phyloP scores from a whole-genome alignment of 1,140 invertebrate genomes.

The Metopolophium dirhodum region DNA sequence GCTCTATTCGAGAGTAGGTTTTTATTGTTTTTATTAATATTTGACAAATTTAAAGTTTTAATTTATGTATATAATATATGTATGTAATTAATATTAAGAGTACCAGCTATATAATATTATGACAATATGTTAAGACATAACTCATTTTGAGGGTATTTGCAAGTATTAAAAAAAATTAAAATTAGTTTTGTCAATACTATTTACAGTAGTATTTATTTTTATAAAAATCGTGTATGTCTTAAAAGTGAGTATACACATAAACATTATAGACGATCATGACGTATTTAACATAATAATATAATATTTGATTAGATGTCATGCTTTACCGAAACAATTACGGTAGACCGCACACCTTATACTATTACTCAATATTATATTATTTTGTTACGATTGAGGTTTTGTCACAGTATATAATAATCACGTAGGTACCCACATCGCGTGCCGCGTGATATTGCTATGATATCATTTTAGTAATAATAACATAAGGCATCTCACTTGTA shows the following conservation, averaged over 20 bases:
- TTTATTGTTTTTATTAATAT: no score
- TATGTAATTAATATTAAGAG: no score
- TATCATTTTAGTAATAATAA: not conserved
- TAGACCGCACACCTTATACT: not conserved
- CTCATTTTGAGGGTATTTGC: no score
- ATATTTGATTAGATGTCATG: not conserved
- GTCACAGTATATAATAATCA: constrained; percentile 10
- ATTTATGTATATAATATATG: no score
- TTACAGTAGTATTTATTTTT: no score
- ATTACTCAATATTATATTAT: not conserved
- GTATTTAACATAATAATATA: not conserved
- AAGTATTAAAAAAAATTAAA: no score
- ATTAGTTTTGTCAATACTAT: no score
- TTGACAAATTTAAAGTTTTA: no score
- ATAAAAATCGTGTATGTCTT: no score
- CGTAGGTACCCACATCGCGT: not conserved
- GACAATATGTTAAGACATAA: no score
- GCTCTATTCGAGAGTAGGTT: no score
- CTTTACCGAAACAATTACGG: not conserved
- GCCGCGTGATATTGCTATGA: not conserved
- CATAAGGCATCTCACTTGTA: not conserved
- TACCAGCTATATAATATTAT: no score
- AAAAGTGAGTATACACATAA: not conserved
- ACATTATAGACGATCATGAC: not conserved
- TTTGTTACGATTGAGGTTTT: not conserved